Evolutionary conservation across 2,888 invertebrate species (phyloP), one percentile per base, ranked within the genome.

Genomic region (Beris chalybata): DNA sequence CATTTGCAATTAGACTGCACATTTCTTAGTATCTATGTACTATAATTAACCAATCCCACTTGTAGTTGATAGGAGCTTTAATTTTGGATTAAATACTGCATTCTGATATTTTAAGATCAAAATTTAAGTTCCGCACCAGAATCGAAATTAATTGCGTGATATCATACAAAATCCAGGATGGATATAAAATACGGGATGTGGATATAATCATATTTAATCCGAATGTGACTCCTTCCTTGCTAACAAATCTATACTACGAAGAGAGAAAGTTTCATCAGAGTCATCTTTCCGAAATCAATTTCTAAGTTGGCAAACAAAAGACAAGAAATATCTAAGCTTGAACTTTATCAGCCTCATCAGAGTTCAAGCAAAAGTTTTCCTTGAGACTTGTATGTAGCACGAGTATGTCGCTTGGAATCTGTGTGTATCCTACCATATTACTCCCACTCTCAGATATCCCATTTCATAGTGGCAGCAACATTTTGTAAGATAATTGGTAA

Each of bases 401-500:
- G 11, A 54, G 31, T 31, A n/a, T 56, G 6, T 5, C 38, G 4
- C 43, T 32, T 22, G 29, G 52, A 22, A 22, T 56, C 56, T 12
- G 15, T 32, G 7, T 55, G 55, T 32, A 13, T 32, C 30, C 7
- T 9, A 30, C 11, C 30, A 30, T 29, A 53, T 1, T 53, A 12
- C 22, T 44, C 57, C 57, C 44, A n/a, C 47, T 59, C 38, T 38
- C 44, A 59, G 48, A 30, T 48, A 47, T 59, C 58, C 32, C 13
- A 59, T 59, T 31, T 47, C 58, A 38, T 52, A 5, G 52, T 50
- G 52, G 61, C 52, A 61, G 50, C 50, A 61, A 52, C 61, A 52
- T n/a, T 50, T 61, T 13, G 12, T 44, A 15, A 61, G 61, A 61
- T 61, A 61, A 61, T 61, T 61, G 47, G 61, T 43, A 7, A 13